These are phyloP conservation scores for Ianthella basta DNA, from an alignment of 37 sponge, comb jelly and placozoan genomes.

Conservation along the genomic window DNA sequence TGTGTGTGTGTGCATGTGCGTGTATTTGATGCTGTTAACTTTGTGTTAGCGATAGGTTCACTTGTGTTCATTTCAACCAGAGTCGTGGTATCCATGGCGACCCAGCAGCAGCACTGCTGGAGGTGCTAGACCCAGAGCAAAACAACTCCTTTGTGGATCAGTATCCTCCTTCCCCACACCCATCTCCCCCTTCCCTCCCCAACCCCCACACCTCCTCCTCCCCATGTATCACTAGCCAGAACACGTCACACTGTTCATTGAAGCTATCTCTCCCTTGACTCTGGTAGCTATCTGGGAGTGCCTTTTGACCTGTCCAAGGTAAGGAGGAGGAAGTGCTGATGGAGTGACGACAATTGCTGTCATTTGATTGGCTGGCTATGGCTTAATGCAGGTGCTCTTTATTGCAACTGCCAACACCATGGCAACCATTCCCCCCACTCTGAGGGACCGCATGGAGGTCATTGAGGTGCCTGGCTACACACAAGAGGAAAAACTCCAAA, in stretches of 20 bases:
- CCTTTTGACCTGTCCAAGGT: slow-evolving; percentile 88
- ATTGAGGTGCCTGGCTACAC: slow-evolving; percentile 86
- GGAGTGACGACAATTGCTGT: no score
- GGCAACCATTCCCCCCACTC: slow-evolving; percentile 73
- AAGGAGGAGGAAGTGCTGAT: not conserved
- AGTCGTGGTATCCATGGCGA: slow-evolving; percentile 81
- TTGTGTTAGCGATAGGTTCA: not conserved
- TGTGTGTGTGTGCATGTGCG: slow-evolving; percentile 13
- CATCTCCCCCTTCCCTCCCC: no score
- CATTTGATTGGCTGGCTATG: no score
- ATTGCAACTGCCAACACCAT: slow-evolving; percentile 90
- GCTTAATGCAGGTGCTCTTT: slow-evolving; percentile 73
- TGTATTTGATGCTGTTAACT: no score
- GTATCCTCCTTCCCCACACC: slow-evolving; percentile 57
- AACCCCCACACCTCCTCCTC: not conserved
- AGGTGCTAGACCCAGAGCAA: slow-evolving; percentile 94
- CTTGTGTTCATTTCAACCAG: slow-evolving; percentile 21
- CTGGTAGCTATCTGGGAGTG: slow-evolving; percentile 67
- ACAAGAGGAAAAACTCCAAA: slow-evolving; percentile 86
- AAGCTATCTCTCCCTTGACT: no score
- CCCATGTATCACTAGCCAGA: not conserved
- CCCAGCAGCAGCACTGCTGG: slow-evolving; percentile 92
- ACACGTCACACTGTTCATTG: no score
- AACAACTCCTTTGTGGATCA: slow-evolving; percentile 87
- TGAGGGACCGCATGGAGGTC: slow-evolving; percentile 92